Conservation (phyloP, 2,797 vertebrate species). For the Oreochromis grahami region DNA sequence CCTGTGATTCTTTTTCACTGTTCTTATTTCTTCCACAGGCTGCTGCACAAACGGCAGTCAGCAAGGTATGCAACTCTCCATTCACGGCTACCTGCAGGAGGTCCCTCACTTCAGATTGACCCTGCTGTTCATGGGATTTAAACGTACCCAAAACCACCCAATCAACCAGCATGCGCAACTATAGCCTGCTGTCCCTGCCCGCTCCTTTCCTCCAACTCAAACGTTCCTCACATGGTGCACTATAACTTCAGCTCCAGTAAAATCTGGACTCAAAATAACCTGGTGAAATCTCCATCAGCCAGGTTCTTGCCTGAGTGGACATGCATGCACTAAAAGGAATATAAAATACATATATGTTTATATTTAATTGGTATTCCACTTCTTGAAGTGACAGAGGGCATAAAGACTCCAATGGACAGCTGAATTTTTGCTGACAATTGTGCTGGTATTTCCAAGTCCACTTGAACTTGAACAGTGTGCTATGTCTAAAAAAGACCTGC, state of each 20-base stretch:
- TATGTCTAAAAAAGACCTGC: neutral
- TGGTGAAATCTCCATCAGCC: neutral
- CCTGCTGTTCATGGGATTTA: slow-evolving; percentile 42
- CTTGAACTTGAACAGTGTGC: neutral
- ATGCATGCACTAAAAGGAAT: neutral
- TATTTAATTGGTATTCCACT: neutral
- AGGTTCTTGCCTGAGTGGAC: neutral
- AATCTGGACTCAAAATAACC: neutral
- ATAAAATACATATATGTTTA: neutral
- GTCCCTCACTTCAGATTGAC: slow-evolving; percentile 61
- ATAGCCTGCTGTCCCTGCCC: neutral
- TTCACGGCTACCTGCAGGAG: slow-evolving; percentile 66
- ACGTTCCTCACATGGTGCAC: neutral
- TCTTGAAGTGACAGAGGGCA: neutral
- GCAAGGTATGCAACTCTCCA: slow-evolving; percentile 66
- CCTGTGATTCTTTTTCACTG: slow-evolving; percentile 47
- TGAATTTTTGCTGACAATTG: neutral
- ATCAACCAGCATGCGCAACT: neutral
- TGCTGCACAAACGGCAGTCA: slow-evolving; percentile 57
- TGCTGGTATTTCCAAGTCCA: neutral
- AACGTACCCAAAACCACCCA: neutral
- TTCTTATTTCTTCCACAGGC: slow-evolving; percentile 41
- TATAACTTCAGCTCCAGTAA: neutral
- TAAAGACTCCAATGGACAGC: neutral
- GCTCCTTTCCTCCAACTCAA: neutral